phyloP scores from a whole-genome alignment of 2,797 vertebrate genomes.

The Malurus splendens region DNA sequence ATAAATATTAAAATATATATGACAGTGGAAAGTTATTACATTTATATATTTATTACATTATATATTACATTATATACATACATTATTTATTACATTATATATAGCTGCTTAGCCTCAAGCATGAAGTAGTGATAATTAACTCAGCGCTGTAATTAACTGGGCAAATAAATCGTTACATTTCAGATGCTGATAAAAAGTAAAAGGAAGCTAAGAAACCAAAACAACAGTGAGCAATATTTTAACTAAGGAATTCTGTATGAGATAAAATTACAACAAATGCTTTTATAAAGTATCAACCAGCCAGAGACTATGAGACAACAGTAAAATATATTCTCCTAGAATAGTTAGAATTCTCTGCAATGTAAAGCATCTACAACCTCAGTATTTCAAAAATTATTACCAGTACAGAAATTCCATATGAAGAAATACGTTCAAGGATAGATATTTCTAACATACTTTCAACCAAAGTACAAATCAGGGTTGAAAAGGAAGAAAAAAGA shows the following conservation, averaged over 20 bases:
- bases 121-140: background rate
- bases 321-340: background rate
- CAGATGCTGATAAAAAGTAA: background rate
- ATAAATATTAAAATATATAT: constrained; percentile 20
- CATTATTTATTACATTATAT: background rate
- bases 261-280: background rate
- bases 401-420: background rate
- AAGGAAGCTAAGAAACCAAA: background rate
- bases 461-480: background rate
- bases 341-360: background rate
- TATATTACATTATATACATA: no score
- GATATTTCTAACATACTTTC: background rate
- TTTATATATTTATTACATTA: background rate
- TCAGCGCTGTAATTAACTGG: background rate
- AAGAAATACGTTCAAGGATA: background rate
- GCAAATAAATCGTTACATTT: background rate
- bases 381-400: background rate
- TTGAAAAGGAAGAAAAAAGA: background rate
- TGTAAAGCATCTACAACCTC: background rate
- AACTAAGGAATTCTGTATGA: background rate
- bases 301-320: background rate
- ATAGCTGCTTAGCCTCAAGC: background rate
- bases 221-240: background rate
- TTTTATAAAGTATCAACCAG: background rate
- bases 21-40: background rate